phyloP scores from a whole-genome alignment of 2,113 vertebrate genomes.

The Rousettus leschenaultii region DNA sequence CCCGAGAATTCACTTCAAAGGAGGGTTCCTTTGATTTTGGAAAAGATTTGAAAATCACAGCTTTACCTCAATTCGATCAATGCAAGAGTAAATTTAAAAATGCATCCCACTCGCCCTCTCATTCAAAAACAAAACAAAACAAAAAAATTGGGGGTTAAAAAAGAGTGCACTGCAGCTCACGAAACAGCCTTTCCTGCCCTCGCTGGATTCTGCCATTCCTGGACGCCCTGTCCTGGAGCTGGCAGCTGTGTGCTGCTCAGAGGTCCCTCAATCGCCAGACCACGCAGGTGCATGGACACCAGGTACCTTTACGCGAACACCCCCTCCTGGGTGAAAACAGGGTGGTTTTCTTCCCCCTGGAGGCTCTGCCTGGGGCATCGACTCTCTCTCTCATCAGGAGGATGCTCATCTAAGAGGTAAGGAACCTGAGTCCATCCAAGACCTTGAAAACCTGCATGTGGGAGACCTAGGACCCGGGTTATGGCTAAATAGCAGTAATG shows the following conservation, averaged over 20 bases:
- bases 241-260: not conserved
- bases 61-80: not conserved
- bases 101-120: not conserved
- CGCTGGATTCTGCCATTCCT: not conserved
- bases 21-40: not conserved
- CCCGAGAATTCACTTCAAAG: not conserved
- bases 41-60: not conserved
- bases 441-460: slow-evolving; percentile 57
- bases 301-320: not conserved
- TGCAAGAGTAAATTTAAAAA: not conserved
- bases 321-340: not conserved
- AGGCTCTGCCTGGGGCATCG: not conserved
- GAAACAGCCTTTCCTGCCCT: not conserved
- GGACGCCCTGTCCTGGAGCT: rapidly evolving
- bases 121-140: not conserved
- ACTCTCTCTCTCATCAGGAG: not conserved
- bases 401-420: slow-evolving; percentile 26
- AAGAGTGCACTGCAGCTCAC: not conserved
- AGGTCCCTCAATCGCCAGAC: not conserved
- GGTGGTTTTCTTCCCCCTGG: not conserved
- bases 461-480: slow-evolving; percentile 24
- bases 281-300: rapidly evolving
- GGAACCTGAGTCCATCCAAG: not conserved
- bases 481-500: slow-evolving; percentile 50
- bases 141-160: too few relatives aligned